Evolutionary conservation across 2,797 vertebrate genomes (phyloP).

Genomic region (Falco novaeseelandiae): DNA sequence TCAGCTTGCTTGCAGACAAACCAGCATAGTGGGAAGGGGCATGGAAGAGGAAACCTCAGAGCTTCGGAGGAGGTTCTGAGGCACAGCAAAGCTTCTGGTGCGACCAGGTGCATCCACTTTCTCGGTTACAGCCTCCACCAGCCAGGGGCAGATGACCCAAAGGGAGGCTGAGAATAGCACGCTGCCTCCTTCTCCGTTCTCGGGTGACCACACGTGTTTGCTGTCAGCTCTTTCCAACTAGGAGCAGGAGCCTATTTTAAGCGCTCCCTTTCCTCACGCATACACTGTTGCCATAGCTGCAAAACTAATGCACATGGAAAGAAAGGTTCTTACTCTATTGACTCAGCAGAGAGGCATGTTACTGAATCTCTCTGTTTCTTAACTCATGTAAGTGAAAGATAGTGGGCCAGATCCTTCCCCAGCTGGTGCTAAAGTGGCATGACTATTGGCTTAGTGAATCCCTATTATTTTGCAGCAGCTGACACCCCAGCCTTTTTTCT

Average conservation of each 20-base stretch:
- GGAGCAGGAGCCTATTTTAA: slow-evolving; percentile 64
- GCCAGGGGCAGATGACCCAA: neutral
- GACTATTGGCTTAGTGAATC: neutral
- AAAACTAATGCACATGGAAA: slow-evolving; percentile 25
- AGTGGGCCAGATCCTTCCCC: neutral
- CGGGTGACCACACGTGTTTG: slow-evolving; percentile 12
- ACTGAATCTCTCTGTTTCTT: neutral
- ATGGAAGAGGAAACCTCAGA: neutral
- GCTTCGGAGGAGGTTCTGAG: neutral
- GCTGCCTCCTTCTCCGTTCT: neutral
- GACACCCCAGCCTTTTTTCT: neutral
- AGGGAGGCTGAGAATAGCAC: neutral
- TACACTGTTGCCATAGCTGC: slow-evolving; percentile 19
- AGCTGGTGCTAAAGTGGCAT: neutral
- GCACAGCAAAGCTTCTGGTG: neutral
- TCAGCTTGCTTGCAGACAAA: fast-evolving
- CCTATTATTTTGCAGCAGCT: neutral
- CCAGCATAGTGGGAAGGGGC: neutral
- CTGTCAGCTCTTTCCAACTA: slow-evolving; percentile 27
- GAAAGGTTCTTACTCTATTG: neutral
- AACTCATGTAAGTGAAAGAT: neutral
- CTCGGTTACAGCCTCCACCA: neutral
- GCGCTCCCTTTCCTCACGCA: slow-evolving; percentile 4
- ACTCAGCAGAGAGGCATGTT: slow-evolving; percentile 43
- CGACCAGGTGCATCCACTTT: fast-evolving